Evolutionary conservation across 2,113 vertebrate genomes (phyloP), one percentile per base, ranked within the genome.

Genomic region (Apodemus sylvaticus): DNA sequence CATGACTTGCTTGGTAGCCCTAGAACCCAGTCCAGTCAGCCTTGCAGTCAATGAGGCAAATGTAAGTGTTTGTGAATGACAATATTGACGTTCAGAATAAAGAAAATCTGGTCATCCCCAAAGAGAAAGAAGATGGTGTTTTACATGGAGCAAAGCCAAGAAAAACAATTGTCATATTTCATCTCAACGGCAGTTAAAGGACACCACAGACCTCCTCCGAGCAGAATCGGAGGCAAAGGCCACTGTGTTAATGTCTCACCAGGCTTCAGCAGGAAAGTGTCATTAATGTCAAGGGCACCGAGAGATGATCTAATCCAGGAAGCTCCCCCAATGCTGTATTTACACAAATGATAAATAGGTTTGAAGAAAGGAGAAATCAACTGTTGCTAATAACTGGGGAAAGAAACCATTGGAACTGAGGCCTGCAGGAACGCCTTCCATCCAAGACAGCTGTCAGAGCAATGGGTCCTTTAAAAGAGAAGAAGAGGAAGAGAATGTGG

Each of bases 251-350:
- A n/a, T 13, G 31, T 76, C 94, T 92, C 91, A 36, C 68, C 45
- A 29, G 81, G 60, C 66, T 94, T 91, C 89, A 19, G 77, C 45
- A 1, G 90, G 89, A 79, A 93, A 93, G 78, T 19, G 34, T 42
- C 55, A 3, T 79, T 51, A 95, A 76, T n/a, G 3, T 77, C 94
- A 97, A 97, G 97, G 96, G 71, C 97, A 97, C 79, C 2, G 0
- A 83, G 91, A 95, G 95, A 97, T 97, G 97, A 96, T 68, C 93
- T 97, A 95, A 97, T 87, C 29, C 95, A 94, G 93, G 95, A 97
- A 96, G 94, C 89, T 97, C 91, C 96, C 88, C 71, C 89, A 97
- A 94, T 77, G 86, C 91, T 92, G 36, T 95, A 95, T 90, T 96
- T 97, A 94, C 64, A 93, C 89, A 85, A 91, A 91, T 96, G 96